Evolutionary conservation across 37 sponge, comb jelly and placozoan species (phyloP).

Genomic region (Crambe crambe): DNA sequence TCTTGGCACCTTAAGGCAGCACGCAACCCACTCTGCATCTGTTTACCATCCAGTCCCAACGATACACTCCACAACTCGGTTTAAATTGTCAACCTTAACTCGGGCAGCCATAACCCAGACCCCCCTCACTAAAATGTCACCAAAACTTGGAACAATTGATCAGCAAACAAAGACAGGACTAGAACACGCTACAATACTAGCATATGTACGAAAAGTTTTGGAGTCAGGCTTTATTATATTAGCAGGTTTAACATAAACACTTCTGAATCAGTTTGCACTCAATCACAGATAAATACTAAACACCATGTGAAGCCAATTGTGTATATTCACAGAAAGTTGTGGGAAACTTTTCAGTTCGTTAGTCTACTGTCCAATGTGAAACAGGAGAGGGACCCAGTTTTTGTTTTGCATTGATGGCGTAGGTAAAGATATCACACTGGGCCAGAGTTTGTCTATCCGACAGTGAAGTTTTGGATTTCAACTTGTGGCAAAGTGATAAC

Average conservation of each 20-base stretch:
- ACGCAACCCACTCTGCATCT: too few species aligned
- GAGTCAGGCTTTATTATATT: neutral
- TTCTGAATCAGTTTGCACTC: neutral
- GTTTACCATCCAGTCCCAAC: too few species aligned
- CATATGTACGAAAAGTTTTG: neutral
- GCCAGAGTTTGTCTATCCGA: neutral
- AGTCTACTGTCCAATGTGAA: neutral
- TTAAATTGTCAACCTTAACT: neutral
- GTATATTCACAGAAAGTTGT: neutral
- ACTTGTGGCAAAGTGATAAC: neutral
- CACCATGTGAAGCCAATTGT: too few species aligned
- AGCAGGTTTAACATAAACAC: neutral
- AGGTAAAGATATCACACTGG: neutral
- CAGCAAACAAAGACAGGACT: neutral
- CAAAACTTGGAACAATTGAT: neutral
- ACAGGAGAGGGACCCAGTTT: neutral
- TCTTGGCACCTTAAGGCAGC: too few species aligned
- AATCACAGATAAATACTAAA: neutral
- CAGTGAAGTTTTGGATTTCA: neutral
- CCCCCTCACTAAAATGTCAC: neutral
- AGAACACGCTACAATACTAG: neutral
- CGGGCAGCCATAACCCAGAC: neutral
- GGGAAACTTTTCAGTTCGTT: neutral
- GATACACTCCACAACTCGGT: too few species aligned
- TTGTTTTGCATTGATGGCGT: neutral